Percentiles rank a stretch among this genome's conserved stretches.
These are phyloP conservation scores for Pogonocichla stellata DNA, from an alignment of 2,113 vertebrate genomes.

Conservation along the genomic window DNA sequence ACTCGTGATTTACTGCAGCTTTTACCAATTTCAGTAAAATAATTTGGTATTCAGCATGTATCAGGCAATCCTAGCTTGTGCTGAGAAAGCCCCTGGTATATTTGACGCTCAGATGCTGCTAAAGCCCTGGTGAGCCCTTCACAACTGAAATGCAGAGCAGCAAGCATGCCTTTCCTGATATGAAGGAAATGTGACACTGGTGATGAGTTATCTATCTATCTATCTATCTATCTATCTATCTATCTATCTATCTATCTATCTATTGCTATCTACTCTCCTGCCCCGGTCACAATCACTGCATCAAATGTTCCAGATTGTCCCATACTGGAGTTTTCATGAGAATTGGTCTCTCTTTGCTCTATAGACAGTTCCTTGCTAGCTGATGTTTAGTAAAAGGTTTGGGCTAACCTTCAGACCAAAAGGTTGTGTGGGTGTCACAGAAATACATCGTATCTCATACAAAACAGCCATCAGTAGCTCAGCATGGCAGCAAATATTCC, in stretches of 20 bases:
- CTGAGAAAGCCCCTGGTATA: background rate
- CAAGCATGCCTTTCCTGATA: background rate
- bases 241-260: background rate
- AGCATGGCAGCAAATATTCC: background rate
- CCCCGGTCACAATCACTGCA: background rate
- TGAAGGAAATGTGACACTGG: background rate
- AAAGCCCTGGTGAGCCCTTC: background rate
- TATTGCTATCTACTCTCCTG: background rate
- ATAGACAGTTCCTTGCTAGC: accelerated
- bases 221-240: background rate
- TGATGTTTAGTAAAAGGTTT: background rate
- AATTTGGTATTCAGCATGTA: background rate
- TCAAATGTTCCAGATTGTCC: background rate
- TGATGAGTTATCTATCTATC: background rate
- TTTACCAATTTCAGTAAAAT: background rate
- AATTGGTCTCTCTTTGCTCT: background rate
- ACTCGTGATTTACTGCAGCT: background rate
- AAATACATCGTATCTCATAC: background rate
- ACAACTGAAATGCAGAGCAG: background rate
- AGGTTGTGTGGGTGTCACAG: background rate
- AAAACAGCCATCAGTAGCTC: background rate
- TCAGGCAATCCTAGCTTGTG: background rate
- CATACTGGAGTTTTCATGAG: background rate
- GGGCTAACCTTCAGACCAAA: background rate
- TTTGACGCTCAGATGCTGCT: background rate